Conservation (phyloP, 2,888 invertebrate genomes). For the Linnaemya tessellans region DNA sequence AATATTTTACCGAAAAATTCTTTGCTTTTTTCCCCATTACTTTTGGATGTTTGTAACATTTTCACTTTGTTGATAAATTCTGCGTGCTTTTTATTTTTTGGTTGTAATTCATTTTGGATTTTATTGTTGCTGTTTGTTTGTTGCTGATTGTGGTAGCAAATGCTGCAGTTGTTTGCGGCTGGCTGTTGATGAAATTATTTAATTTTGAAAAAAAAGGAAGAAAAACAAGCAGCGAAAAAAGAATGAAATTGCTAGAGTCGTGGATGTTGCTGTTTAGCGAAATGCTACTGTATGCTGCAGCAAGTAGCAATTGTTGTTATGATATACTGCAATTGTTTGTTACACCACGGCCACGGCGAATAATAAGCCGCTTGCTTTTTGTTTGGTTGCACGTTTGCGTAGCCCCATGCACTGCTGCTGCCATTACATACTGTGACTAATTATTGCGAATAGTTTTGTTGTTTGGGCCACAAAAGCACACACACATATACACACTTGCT, state of each 20-base stretch:
- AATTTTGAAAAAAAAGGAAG: neutral
- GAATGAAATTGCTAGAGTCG: conserved; percentile 17
- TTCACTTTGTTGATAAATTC: conserved; percentile 55
- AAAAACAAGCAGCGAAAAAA: too few species aligned
- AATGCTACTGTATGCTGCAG: conserved; percentile 44
- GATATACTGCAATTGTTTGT: conserved; percentile 9
- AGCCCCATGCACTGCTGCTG: conserved; percentile 13
- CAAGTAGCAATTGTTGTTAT: conserved; percentile 25
- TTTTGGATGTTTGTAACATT: conserved; percentile 69
- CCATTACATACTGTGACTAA: conserved; percentile 67
- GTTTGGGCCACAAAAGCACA: conserved; percentile 42
- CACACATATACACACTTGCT: neutral
- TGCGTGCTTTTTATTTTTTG: neutral
- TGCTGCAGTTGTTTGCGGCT: conserved; percentile 24
- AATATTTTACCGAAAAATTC: conserved; percentile 42
- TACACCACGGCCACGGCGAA: conserved; percentile 9
- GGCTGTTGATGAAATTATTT: conserved; percentile 47
- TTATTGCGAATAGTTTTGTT: conserved; percentile 70
- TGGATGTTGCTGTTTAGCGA: conserved; percentile 6
- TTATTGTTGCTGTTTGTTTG: conserved; percentile 21
- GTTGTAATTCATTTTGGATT: conserved; percentile 42
- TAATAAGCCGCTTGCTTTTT: conserved; percentile 64
- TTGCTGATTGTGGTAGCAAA: conserved; percentile 6
- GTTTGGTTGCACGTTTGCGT: conserved; percentile 58
- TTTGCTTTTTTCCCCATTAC: conserved; percentile 66